These are phyloP conservation scores for Heliconius nattereri DNA, from an alignment of 1,140 invertebrate species.

Conservation along the genomic window DNA sequence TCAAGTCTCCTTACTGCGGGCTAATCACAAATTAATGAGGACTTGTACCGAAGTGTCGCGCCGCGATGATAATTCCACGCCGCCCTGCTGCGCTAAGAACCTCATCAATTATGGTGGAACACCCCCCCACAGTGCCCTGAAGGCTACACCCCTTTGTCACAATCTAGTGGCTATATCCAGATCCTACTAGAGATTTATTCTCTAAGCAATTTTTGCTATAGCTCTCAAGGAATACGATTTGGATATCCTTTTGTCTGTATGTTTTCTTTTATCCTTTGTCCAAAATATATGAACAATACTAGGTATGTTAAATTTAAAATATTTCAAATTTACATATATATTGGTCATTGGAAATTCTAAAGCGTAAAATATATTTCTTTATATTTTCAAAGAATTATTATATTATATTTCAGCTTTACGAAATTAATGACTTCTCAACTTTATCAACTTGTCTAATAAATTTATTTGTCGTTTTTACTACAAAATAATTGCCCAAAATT, in stretches of 20 bases:
- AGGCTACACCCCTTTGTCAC: slow-evolving; percentile 66
- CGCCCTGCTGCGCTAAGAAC: slow-evolving; percentile 77
- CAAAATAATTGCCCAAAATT: not conserved
- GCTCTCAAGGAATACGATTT: not conserved
- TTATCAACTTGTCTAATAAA: too few relatives aligned
- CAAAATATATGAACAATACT: too few relatives aligned
- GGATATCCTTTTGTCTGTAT: not conserved
- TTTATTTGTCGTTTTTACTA: too few relatives aligned
- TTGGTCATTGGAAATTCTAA: too few relatives aligned
- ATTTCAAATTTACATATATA: too few relatives aligned
- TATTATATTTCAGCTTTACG: too few relatives aligned
- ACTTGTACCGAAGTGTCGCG: slow-evolving; percentile 73
- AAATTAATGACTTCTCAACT: too few relatives aligned
- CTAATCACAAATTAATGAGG: slow-evolving; percentile 80
- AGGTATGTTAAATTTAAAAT: too few relatives aligned
- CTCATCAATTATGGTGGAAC: slow-evolving; percentile 77
- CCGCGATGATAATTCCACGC: slow-evolving; percentile 74
- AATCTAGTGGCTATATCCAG: slow-evolving; percentile 48
- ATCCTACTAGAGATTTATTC: slow-evolving; percentile 41
- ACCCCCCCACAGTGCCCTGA: slow-evolving; percentile 61
- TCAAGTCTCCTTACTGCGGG: slow-evolving; percentile 65
- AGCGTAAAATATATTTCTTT: too few relatives aligned
- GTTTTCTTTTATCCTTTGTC: too few relatives aligned
- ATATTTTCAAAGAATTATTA: too few relatives aligned
- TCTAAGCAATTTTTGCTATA: slow-evolving; percentile 34